phyloP scores from a whole-genome alignment of 2,888 invertebrate species.

The Ferdinandea cuprea region DNA sequence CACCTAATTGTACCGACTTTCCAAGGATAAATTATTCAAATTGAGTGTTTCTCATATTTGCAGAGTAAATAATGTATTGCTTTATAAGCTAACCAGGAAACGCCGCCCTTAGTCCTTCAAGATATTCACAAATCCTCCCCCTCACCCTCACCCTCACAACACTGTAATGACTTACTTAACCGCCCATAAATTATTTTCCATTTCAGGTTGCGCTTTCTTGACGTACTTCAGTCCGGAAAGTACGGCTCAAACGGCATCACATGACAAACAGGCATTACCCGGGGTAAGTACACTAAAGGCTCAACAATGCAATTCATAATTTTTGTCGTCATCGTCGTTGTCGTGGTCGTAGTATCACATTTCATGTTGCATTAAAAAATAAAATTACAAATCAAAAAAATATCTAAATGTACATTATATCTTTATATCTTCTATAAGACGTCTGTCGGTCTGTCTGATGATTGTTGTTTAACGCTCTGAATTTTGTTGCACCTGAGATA shows the following conservation, averaged over 20 bases:
- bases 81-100: too few relatives aligned
- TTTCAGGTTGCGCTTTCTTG: conserved; percentile 97
- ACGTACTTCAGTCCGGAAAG: conserved; percentile 98
- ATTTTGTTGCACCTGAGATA: conserved; percentile 55
- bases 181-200: conserved; percentile 16
- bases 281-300: conserved; percentile 90
- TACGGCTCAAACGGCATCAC: conserved; percentile 87
- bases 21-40: not conserved
- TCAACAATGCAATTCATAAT: conserved; percentile 30
- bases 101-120: not conserved
- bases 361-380: conserved; percentile 60
- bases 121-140: too few relatives aligned
- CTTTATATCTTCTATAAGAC: conserved; percentile 34
- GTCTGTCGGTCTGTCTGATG: conserved; percentile 48
- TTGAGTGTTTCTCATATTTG: not conserved
- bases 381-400: too few relatives aligned
- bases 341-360: conserved; percentile 53
- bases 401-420: conserved; percentile 17
- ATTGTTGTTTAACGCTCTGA: conserved; percentile 46
- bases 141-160: not conserved
- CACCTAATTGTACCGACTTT: too few relatives aligned
- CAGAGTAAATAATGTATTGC: not conserved
- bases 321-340: too few relatives aligned
- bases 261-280: conserved; percentile 99
- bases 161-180: conserved; percentile 33